Conservation (phyloP, 2,888 invertebrate genomes). For the Epistrophella euchroma region DNA sequence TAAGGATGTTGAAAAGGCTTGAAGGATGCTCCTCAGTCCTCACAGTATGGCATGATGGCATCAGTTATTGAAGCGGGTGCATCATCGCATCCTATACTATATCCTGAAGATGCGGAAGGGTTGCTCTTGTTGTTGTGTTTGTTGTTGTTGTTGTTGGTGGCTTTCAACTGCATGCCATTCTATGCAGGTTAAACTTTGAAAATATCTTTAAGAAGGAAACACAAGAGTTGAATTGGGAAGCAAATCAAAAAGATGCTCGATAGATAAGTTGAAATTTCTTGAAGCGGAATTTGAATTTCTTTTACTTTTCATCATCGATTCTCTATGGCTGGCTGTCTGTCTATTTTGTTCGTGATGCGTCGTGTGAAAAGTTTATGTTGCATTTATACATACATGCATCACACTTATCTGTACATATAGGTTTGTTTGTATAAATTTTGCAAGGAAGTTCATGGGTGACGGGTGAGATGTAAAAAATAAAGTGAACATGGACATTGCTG, state of each 20-base stretch:
- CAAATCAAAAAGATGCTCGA: conserved; percentile 52
- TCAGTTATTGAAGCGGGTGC: conserved; percentile 24
- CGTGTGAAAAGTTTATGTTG: conserved; percentile 49
- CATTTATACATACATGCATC: not conserved
- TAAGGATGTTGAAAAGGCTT: not conserved
- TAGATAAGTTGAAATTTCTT: conserved; percentile 61
- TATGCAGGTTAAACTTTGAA: conserved; percentile 53
- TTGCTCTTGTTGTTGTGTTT: conserved; percentile 8
- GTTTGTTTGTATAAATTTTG: not conserved
- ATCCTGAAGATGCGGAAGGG: conserved; percentile 32
- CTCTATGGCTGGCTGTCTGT: conserved; percentile 7
- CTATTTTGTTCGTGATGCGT: conserved; percentile 26
- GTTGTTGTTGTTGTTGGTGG: not conserved
- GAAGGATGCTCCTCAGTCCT: conserved; percentile 21
- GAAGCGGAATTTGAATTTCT: conserved; percentile 55
- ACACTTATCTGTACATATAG: not conserved
- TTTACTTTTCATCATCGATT: not conserved
- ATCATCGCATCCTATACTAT: conserved; percentile 2
- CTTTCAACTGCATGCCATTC: conserved; percentile 24
- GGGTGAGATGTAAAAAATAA: conserved; percentile 46
- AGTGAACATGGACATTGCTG: conserved; percentile 68
- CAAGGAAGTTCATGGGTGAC: conserved; percentile 28
- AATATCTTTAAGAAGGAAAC: conserved; percentile 5
- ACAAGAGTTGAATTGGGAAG: conserved; percentile 25
- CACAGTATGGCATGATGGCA: conserved; percentile 22